Evolutionary conservation across 2,888 invertebrate species (phyloP).

Genomic region (Limnephilus marmoratus): DNA sequence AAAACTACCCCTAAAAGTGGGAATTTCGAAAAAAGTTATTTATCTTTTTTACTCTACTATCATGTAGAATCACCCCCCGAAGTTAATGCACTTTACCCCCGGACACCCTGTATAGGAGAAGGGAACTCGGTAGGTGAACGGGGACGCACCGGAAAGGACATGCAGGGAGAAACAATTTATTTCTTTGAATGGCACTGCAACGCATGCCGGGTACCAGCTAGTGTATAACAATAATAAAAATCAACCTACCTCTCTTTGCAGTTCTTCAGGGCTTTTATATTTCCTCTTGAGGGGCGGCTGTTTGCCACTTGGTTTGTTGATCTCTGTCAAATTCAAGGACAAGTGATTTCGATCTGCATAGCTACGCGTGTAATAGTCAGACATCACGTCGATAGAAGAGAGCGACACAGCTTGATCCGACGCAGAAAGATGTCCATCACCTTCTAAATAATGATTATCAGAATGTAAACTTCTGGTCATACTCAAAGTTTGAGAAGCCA

Average conservation of each 20-base stretch:
- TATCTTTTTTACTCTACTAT: too few relatives aligned
- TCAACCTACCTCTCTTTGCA: slow-evolving; percentile 58
- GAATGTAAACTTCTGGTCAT: slow-evolving; percentile 31
- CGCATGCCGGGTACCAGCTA: too few relatives aligned
- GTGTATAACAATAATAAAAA: neutral
- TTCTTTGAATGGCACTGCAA: too few relatives aligned
- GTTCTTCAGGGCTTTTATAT: slow-evolving; percentile 53
- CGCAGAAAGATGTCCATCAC: neutral
- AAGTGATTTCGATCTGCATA: slow-evolving; percentile 60
- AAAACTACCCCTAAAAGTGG: too few relatives aligned
- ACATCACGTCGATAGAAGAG: slow-evolving; percentile 58
- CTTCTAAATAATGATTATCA: slow-evolving; percentile 47
- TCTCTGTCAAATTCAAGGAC: slow-evolving; percentile 63
- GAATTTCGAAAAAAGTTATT: too few relatives aligned
- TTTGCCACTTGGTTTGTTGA: slow-evolving; percentile 60
- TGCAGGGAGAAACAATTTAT: too few relatives aligned
- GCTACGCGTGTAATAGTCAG: slow-evolving; percentile 54
- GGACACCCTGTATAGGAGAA: too few relatives aligned
- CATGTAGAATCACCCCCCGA: too few relatives aligned
- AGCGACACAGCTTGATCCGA: slow-evolving; percentile 59
- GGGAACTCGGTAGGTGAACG: too few relatives aligned
- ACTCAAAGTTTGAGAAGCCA: slow-evolving; percentile 60
- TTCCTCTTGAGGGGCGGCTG: slow-evolving; percentile 11
- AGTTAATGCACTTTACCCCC: too few relatives aligned
- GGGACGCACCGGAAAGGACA: too few relatives aligned